Evolutionary conservation across 2,797 vertebrate species (phyloP), one percentile per base, ranked within the genome.

Genomic region (Aplochiton taeniatus): DNA sequence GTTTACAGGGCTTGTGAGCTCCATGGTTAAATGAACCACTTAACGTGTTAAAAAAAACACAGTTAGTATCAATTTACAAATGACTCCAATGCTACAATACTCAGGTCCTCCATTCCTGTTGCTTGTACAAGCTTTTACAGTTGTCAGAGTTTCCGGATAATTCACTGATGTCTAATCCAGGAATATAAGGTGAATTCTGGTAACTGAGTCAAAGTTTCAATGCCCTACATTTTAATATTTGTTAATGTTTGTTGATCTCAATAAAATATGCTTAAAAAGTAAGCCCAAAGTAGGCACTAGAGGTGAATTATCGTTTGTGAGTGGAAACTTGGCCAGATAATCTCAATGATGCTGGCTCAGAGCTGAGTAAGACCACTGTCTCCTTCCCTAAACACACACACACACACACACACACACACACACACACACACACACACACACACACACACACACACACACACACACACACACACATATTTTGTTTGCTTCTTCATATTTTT

Each of bases 261-360:
- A 83, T 78, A 73, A 87, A 87, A 83, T 80, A 78, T 73, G n/a
- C n/a, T n/a, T n/a, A n/a, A n/a, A n/a, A n/a, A n/a, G n/a, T n/a
- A n/a, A n/a, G 70, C 62, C 71, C 80, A 85, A 75, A 85, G 84
- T 88, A 72, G 85, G 82, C 85, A 88, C 86, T 90, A 88, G 84
- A 89, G 83, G 83, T 89, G 91, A 93, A 91, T 92, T 91, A 92
- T 91, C 91, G 89, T 92, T 91, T 85, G 85, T 42, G 70, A 89
- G 85, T 92, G 90, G 92, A 93, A 93, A 93, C 90, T 91, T 91
- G 88, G 90, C 88, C 81, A 82, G 79, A 85, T 82, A 80, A 85
- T 85, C 83, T 86, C 74, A 52, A 70, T 56, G 79, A 77, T 83
- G 83, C 86, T 85, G 80, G 89, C 85, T 87, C 87, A 88, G 82